Percentiles rank a stretch among this genome's conserved stretches.
Conservation (phyloP, 2,888 invertebrate genomes). For the Orchestes rusci region DNA sequence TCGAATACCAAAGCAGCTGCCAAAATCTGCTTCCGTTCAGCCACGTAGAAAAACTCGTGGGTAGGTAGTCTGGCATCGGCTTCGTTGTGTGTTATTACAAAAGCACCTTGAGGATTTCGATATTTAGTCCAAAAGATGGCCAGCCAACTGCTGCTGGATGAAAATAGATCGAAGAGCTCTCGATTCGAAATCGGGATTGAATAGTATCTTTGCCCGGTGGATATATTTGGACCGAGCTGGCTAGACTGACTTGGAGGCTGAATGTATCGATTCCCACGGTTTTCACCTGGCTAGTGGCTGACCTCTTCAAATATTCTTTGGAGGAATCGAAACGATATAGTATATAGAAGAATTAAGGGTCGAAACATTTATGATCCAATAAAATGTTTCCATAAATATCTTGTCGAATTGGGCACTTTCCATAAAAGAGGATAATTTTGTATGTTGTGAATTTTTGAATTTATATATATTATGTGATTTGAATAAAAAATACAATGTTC, state of each 20-base stretch:
- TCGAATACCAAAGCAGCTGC: slow-evolving; percentile 8
- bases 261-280: slow-evolving; percentile 18
- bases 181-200: slow-evolving; percentile 15
- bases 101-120: slow-evolving; percentile 19
- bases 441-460: no score
- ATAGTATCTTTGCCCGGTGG: slow-evolving; percentile 19
- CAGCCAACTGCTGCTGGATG: slow-evolving; percentile 15
- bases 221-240: slow-evolving; percentile 23
- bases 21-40: slow-evolving; percentile 17
- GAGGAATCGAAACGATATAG: no score
- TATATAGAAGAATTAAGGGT: no score
- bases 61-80: slow-evolving; percentile 15
- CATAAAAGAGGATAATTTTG: no score
- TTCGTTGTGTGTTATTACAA: slow-evolving; percentile 16
- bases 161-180: slow-evolving; percentile 22
- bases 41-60: slow-evolving; percentile 8
- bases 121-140: slow-evolving; percentile 22
- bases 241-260: slow-evolving; percentile 12
- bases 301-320: no score
- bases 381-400: no score
- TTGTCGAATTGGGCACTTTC: no score
- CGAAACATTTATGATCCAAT: no score
- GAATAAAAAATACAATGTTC: no score
- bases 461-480: no score
- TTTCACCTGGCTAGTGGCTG: slow-evolving; percentile 11